These are phyloP conservation scores for Argentina silus DNA, from an alignment of 2,797 vertebrate genomes.

Conservation along the genomic window DNA sequence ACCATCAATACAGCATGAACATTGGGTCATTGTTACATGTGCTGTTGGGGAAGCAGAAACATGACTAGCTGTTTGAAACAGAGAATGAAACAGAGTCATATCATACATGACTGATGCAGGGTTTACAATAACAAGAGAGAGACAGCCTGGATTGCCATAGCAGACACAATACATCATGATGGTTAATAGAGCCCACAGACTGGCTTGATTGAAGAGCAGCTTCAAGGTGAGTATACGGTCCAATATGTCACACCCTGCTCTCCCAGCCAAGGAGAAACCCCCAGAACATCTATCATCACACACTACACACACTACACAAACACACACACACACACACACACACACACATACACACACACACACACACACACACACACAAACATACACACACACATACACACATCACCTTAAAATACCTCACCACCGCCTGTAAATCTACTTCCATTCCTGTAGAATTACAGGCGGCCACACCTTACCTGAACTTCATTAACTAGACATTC, in stretches of 20 bases:
- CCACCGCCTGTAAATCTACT: background rate
- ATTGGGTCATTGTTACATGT: background rate
- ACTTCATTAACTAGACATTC: slow-evolving; percentile 42
- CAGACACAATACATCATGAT: slow-evolving; percentile 28
- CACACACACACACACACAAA: background rate
- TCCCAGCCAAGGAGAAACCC: slow-evolving; percentile 38
- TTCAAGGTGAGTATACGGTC: slow-evolving; percentile 44
- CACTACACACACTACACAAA: background rate
- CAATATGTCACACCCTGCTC: slow-evolving; percentile 14
- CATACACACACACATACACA: background rate
- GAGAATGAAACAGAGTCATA: background rate
- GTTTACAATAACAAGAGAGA: background rate
- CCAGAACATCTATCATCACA: slow-evolving; percentile 35
- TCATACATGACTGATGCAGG: background rate
- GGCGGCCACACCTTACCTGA: slow-evolving; percentile 41
- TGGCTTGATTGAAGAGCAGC: slow-evolving; percentile 37
- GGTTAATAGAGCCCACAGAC: slow-evolving; percentile 56
- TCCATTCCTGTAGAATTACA: slow-evolving; percentile 15
- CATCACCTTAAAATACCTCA: background rate
- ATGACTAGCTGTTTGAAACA: background rate
- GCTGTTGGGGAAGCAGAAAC: background rate
- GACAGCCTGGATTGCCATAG: background rate
- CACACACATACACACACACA: background rate
- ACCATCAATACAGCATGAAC: slow-evolving; percentile 19
- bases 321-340: too few species aligned